phyloP scores from a whole-genome alignment of 1,140 invertebrate species.

The Akabosia matsudoensis region DNA sequence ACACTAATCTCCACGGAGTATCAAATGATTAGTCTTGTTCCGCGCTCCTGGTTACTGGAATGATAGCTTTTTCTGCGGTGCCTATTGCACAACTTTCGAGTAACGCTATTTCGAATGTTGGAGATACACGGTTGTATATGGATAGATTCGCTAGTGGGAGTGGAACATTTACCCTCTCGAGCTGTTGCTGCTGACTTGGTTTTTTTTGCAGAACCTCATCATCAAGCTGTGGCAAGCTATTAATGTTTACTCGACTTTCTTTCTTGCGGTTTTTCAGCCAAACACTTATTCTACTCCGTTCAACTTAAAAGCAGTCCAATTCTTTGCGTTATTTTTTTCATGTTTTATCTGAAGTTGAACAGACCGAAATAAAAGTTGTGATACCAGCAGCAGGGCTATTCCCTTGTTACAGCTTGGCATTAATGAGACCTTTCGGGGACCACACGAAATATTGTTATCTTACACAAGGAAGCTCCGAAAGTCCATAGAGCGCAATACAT shows the following conservation, averaged over 20 bases:
- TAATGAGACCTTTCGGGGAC: constrained; percentile 14
- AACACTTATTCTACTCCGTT: no score
- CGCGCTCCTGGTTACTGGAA: not conserved
- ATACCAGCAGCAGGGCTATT: not conserved
- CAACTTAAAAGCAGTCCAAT: no score
- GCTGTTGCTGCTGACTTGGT: not conserved
- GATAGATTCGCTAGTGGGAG: no score
- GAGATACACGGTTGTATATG: no score
- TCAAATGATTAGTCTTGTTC: constrained; percentile 13
- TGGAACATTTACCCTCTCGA: no score
- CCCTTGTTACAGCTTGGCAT: not conserved
- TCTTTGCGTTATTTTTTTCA: no score
- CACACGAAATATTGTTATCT: not conserved
- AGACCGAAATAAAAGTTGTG: no score
- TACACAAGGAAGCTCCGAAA: no score
- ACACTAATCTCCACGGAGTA: constrained; percentile 4
- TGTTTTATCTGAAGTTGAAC: no score
- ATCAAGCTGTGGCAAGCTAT: not conserved
- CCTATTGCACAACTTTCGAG: no score
- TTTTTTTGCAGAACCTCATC: not conserved
- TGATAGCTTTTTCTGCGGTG: not conserved
- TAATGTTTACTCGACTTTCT: not conserved
- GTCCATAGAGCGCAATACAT: no score
- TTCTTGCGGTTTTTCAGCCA: not conserved
- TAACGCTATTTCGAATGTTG: no score